Evolutionary conservation across 1,140 invertebrate species (phyloP), one percentile per base, ranked within the genome.

Genomic region (Tyrophagus putrescentiae): DNA sequence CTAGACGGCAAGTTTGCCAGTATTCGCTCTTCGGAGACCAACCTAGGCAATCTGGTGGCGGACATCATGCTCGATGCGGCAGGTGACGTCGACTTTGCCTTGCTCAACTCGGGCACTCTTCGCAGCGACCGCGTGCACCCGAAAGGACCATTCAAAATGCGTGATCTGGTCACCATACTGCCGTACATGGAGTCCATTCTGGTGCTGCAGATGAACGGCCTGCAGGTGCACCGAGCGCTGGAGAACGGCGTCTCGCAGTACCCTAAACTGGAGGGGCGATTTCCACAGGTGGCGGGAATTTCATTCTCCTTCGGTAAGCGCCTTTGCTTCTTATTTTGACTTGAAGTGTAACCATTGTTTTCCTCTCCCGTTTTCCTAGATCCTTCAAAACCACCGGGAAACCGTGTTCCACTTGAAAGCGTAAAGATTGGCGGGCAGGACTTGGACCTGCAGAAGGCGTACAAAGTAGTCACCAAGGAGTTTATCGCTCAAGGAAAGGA

Each of bases 71-170:
- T 91, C 18, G 13, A 41, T 13, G 57, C 85, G 0, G 80, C 85
- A 9, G 86, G 84, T 3, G 82, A 84, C 16, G 84, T 85, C 27
- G 87, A 92, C 70, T 73, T 87, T 13, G 85, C 87, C 11, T 69
- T 93, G 1, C 72, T 93, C 13, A 93, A 92, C 72, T 88, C 85
- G 18, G 89, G 89, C 33, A 91, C 88, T 32, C 78, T 90, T 59
- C 73, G 85, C 57, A 85, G 84, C 56, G 85, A 89, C 72, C 68
- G 69, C 56, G 77, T 85, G 1, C 84, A 87, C 72, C 76, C 81
- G 3, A 79, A 81, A 25, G 87, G 89, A 1, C 77, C 81, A 42
- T 92, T 93, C 70, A 85, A 79, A 18, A 78, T 90, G 64, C 76
- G 84, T 13, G 87, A 92, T 73, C 72, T 93, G 21, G 80, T 84